phyloP scores from a whole-genome alignment of 2,888 invertebrate species.

The Drosophila anomalata region DNA sequence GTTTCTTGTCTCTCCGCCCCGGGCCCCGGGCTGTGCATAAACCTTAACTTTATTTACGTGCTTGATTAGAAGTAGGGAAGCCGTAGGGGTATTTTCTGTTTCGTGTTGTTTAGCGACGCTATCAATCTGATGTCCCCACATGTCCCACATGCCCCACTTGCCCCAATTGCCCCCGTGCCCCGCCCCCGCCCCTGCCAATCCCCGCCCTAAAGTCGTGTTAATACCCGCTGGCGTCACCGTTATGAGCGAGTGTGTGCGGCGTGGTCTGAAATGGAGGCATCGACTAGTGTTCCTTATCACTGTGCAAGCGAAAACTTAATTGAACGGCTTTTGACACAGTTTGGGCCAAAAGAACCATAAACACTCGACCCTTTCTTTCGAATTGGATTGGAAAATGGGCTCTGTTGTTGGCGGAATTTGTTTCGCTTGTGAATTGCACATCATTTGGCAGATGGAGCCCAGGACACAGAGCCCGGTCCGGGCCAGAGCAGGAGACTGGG shows the following conservation, averaged over 20 bases:
- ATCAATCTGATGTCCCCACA: conserved; percentile 61
- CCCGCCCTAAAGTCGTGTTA: conserved; percentile 16
- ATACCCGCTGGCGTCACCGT: conserved; percentile 45
- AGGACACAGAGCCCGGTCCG: conserved; percentile 37
- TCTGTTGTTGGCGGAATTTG: conserved; percentile 66
- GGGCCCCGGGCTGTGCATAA: conserved; percentile 51
- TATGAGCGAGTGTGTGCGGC: conserved; percentile 35
- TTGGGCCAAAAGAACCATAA: conserved; percentile 54
- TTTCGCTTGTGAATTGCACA: conserved; percentile 64
- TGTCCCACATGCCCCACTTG: conserved; percentile 21
- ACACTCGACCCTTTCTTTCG: conserved; percentile 10
- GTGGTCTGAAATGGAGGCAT: conserved; percentile 2
- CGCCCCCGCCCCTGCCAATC: conserved; percentile 19
- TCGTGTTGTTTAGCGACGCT: conserved; percentile 45
- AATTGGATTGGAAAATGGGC: conserved; percentile 41
- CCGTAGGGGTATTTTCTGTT: conserved; percentile 39
- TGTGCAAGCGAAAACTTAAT: conserved; percentile 70
- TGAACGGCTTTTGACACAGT: conserved; percentile 77
- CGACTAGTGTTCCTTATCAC: conserved; percentile 59
- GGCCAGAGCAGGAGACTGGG: conserved; percentile 13
- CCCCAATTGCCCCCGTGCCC: conserved; percentile 26
- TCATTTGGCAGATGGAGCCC: conserved; percentile 63
- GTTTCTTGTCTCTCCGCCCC: conserved; percentile 37
- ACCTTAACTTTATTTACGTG: conserved; percentile 79
- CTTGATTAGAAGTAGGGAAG: conserved; percentile 69